A percentile compares a stretch with the other conserved stretches of the same genome.
Evolutionary conservation across 2,113 vertebrate genomes (phyloP).

Genomic region (Zingel zingel): DNA sequence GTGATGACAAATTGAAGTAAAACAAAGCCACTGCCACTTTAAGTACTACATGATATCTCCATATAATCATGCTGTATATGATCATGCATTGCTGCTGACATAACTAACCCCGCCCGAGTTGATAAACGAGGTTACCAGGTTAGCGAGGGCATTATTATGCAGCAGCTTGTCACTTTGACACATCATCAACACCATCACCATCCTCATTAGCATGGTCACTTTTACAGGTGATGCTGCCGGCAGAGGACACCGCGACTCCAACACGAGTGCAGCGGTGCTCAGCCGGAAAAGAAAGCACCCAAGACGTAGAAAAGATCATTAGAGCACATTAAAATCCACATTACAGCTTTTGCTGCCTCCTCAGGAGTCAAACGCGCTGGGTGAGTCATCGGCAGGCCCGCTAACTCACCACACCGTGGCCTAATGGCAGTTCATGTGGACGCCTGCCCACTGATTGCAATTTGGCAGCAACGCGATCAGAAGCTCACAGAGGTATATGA

Average conservation of each 20-base stretch:
- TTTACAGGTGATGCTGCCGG: slow-evolving; percentile 69
- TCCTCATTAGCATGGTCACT: slow-evolving; percentile 56
- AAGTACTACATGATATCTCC: not conserved
- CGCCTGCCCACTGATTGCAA: slow-evolving; percentile 68
- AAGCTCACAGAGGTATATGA: slow-evolving; percentile 53
- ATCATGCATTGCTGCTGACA: slow-evolving; percentile 26
- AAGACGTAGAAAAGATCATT: slow-evolving; percentile 74
- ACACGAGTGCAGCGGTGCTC: not conserved
- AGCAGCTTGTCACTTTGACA: slow-evolving; percentile 39
- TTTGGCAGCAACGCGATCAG: slow-evolving; percentile 61
- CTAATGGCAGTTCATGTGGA: slow-evolving; percentile 66
- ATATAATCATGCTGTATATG: slow-evolving; percentile 22
- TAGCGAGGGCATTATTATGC: slow-evolving; percentile 42
- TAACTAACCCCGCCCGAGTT: not conserved
- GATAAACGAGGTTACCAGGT: slow-evolving; percentile 68
- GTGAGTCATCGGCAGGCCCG: slow-evolving; percentile 68
- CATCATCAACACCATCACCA: slow-evolving; percentile 45
- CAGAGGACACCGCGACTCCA: slow-evolving; percentile 9
- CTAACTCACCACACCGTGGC: slow-evolving; percentile 50
- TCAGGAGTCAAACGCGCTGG: slow-evolving; percentile 63
- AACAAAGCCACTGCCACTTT: not conserved
- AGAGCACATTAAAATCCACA: slow-evolving; percentile 84
- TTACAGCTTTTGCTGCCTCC: slow-evolving; percentile 74
- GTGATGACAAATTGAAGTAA: not conserved
- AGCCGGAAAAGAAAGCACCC: slow-evolving; percentile 23